phyloP scores from a whole-genome alignment of 2,888 invertebrate genomes.

The Aphrophora alni region DNA sequence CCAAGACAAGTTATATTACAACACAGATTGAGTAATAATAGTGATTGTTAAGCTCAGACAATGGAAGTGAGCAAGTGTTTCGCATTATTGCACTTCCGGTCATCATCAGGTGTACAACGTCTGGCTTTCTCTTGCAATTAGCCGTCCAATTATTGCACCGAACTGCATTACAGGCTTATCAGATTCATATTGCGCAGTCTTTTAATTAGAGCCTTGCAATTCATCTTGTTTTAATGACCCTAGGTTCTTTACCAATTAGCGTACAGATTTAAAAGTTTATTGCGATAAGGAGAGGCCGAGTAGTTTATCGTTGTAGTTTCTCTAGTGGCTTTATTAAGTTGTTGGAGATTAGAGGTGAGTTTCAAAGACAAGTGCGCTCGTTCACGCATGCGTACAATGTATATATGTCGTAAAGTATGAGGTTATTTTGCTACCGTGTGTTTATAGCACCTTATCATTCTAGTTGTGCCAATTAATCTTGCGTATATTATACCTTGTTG shows the following conservation, averaged over 20 bases:
- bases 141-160: neutral
- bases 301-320: neutral
- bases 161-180: neutral
- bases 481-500: too few relatives aligned
- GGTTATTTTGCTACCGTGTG: too few relatives aligned
- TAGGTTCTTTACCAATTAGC: neutral
- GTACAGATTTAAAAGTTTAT: neutral
- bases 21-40: neutral
- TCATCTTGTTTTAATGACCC: neutral
- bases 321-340: neutral
- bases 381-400: too few relatives aligned
- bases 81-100: neutral
- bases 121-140: neutral
- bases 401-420: too few relatives aligned
- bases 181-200: neutral
- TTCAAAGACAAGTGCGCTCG: too few relatives aligned
- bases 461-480: too few relatives aligned
- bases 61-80: neutral
- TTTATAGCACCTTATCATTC: too few relatives aligned
- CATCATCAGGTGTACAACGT: neutral
- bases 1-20: neutral
- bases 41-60: neutral
- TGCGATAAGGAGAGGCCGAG: neutral
- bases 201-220: neutral
- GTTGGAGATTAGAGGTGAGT: too few relatives aligned